phyloP scores from a whole-genome alignment of 1,140 invertebrate genomes.

The Bombus confusus region DNA sequence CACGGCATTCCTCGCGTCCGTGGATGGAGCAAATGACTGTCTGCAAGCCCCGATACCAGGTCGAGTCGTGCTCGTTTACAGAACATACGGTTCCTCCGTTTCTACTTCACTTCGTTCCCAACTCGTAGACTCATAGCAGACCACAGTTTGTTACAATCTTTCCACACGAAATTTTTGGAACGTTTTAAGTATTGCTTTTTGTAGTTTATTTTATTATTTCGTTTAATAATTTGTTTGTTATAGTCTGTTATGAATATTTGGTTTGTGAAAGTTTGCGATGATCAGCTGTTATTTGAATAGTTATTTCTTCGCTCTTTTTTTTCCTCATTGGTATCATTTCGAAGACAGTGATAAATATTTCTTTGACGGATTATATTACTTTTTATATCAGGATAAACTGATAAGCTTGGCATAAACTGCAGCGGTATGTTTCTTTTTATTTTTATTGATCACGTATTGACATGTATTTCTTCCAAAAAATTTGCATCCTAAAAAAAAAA shows the following conservation, averaged over 20 bases:
- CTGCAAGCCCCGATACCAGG: not conserved
- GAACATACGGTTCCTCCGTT: not conserved
- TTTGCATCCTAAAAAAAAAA: not conserved
- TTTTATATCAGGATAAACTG: not conserved
- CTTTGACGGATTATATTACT: not conserved
- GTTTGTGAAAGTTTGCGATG: too few species aligned
- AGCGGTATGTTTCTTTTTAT: too few species aligned
- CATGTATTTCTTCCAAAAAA: too few species aligned
- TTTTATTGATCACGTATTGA: too few species aligned
- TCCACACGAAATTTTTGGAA: not conserved
- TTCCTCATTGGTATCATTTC: too few species aligned
- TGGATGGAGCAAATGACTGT: slow-evolving; percentile 12
- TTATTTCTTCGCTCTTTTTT: too few species aligned
- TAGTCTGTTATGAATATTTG: too few species aligned
- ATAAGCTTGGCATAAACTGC: too few species aligned
- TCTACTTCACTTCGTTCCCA: not conserved
- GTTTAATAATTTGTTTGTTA: too few species aligned
- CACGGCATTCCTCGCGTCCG: slow-evolving; percentile 5
- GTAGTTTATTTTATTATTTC: too few species aligned
- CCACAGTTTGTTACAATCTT: not conserved
- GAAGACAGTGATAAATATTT: too few species aligned
- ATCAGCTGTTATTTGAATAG: too few species aligned
- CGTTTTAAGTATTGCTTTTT: not conserved
- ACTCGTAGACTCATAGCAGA: not conserved
- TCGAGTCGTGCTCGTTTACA: not conserved